A percentile compares a stretch with the other conserved stretches of the same genome.
These are phyloP conservation scores for Tragelaphus buxtoni DNA, from an alignment of 2,113 vertebrate genomes.

Conservation along the genomic window DNA sequence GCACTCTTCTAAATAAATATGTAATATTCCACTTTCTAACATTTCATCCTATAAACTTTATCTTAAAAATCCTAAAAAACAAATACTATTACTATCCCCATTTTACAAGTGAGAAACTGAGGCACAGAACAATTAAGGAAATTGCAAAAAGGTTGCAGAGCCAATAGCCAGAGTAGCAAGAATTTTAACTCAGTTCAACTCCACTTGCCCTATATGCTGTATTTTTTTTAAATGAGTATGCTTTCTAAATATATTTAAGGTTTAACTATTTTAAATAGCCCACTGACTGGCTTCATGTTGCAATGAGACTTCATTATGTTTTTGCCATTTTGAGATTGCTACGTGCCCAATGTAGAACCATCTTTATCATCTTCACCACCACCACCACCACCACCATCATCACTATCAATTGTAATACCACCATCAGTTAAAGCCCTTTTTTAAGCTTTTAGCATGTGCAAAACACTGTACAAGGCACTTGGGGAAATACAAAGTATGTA, in stretches of 20 bases:
- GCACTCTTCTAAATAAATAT: background rate
- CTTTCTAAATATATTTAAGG: background rate
- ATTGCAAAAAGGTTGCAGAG: background rate
- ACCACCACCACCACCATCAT: rapidly evolving
- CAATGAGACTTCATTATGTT: background rate
- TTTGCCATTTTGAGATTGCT: background rate
- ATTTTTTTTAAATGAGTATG: background rate
- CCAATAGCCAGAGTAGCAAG: background rate
- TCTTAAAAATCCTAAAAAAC: background rate
- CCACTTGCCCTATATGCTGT: background rate
- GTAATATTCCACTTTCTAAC: background rate
- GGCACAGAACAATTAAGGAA: background rate
- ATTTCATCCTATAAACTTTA: background rate
- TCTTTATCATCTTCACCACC: background rate
- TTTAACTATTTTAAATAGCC: background rate
- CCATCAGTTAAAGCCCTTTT: background rate
- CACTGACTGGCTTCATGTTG: background rate
- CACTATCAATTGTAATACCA: background rate
- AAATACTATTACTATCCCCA: background rate
- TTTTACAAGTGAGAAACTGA: background rate
- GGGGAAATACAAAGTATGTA: background rate
- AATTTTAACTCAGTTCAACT: background rate
- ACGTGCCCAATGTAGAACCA: background rate
- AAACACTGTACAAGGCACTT: background rate
- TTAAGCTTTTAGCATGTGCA: background rate